These are phyloP conservation scores for Aleiodes leptofemur DNA, from an alignment of 2,888 invertebrate species.

Conservation along the genomic window DNA sequence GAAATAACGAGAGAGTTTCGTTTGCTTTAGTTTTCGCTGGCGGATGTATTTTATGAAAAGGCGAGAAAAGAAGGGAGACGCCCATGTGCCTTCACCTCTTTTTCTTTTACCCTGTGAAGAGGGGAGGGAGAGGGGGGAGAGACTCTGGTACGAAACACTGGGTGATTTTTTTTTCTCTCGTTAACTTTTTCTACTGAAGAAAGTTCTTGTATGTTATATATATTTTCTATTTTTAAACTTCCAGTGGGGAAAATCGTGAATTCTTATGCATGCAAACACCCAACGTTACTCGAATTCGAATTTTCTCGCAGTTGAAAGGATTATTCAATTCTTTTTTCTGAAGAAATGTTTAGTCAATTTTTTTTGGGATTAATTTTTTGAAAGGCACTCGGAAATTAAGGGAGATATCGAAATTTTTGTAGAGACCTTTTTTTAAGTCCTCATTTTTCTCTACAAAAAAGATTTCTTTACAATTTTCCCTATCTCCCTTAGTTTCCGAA, in stretches of 20 bases:
- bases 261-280: not conserved
- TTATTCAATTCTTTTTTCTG: too few relatives aligned
- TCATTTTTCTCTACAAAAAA: too few relatives aligned
- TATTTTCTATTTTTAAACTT: conserved; percentile 5
- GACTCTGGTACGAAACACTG: not conserved
- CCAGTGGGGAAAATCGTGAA: not conserved
- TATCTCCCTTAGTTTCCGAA: too few relatives aligned
- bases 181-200: not conserved
- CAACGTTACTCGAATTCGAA: too few relatives aligned
- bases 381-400: too few relatives aligned
- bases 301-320: too few relatives aligned
- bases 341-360: not conserved
- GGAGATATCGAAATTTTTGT: too few relatives aligned
- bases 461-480: too few relatives aligned
- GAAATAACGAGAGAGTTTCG: conserved; percentile 15
- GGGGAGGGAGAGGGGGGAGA: not conserved
- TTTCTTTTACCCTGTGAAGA: not conserved
- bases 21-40: not conserved
- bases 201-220: not conserved
- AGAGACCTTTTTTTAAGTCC: too few relatives aligned
- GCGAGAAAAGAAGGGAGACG: conserved; percentile 16
- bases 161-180: not conserved
- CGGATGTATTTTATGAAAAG: conserved; percentile 29
- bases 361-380: too few relatives aligned
- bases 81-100: not conserved